These are phyloP conservation scores for Alcis repandata DNA, from an alignment of 2,888 invertebrate genomes.

Conservation along the genomic window DNA sequence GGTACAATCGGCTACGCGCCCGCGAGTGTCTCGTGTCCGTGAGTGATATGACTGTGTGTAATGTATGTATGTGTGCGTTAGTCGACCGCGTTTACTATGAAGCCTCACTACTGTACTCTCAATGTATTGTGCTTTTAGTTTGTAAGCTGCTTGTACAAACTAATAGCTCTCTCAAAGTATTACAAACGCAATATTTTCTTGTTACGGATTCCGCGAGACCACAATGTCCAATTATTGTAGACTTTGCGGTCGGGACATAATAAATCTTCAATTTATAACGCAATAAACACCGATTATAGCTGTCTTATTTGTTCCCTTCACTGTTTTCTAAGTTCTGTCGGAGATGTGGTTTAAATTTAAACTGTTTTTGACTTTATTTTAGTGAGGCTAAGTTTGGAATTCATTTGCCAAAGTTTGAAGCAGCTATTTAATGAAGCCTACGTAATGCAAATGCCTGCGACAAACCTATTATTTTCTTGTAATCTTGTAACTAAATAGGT, in stretches of 20 bases:
- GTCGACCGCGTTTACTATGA: too few relatives aligned
- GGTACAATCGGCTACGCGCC: too few relatives aligned
- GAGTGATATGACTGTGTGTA: too few relatives aligned
- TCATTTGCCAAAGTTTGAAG: background rate
- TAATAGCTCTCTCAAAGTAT: conserved; percentile 15
- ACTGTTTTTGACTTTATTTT: conserved; percentile 13
- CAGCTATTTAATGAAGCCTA: background rate
- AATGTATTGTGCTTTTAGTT: too few relatives aligned
- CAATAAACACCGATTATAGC: conserved; percentile 47
- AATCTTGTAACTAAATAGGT: background rate
- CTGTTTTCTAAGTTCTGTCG: conserved; percentile 23
- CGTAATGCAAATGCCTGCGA: conserved; percentile 17
- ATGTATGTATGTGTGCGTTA: too few relatives aligned
- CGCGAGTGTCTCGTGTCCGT: too few relatives aligned
- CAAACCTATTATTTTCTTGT: conserved; percentile 11
- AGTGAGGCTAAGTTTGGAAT: background rate
- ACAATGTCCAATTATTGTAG: conserved; percentile 43
- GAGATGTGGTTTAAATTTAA: conserved; percentile 10
- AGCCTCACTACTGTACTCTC: too few relatives aligned
- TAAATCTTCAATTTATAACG: conserved; percentile 55
- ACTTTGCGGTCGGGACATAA: conserved; percentile 43
- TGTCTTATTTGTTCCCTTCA: conserved; percentile 41
- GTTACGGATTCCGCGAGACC: conserved; percentile 44
- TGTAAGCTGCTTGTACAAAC: background rate
- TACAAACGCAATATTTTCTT: conserved; percentile 35